Base-by-base conservation (phyloP, 2,888 invertebrate species). In the Pseudococcus longispinus region DNA sequence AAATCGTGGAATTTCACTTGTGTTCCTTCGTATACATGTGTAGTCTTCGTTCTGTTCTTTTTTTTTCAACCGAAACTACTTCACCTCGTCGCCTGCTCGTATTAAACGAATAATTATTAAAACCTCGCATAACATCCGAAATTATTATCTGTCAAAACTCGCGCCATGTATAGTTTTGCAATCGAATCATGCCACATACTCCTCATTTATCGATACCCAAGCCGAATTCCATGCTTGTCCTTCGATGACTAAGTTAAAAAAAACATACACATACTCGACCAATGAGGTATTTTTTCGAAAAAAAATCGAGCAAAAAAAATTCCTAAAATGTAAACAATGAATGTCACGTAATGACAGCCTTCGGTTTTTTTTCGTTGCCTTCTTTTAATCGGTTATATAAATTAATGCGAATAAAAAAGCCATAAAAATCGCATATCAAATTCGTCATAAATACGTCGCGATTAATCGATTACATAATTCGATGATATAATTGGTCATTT, bases 101-200 rank as follows among this genome's bases (percentile, higher is more conserved):
- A 29, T 20, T 80, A 80, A 32, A 80, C 42, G 77, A 80, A 42
- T 42, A 29, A 80, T 80, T 42, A 42, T 80, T 80, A 80, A 80
- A 80, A 70, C 77, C 42, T 80, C 77, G 77, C 77, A 42, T 20
- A 80, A 80, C 77, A 80, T 80, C 77, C 42, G 42, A 37, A 80
- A 80, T 80, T 80, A 80, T 37, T 80, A 80, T 20, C 77, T 80
- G 77, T 80, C 77, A 80, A 80, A 80, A 80, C 77, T 80, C 77
- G 23, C 32, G 23, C 32, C 77, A 42, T 80, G 77, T n/a, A n/a
- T n/a, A 37, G 37, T 37, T 80, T 80, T 80, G 77, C 77, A 80
- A 80, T 37, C 77, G n/a, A 8, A 60, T 60, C 60, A 11, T 60
- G 0, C 11, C 9, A 23, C 23, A 20, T 29, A 32, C 77, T 80